phyloP scores from a whole-genome alignment of 1,140 invertebrate species.

The Drosophila mojavensis region DNA sequence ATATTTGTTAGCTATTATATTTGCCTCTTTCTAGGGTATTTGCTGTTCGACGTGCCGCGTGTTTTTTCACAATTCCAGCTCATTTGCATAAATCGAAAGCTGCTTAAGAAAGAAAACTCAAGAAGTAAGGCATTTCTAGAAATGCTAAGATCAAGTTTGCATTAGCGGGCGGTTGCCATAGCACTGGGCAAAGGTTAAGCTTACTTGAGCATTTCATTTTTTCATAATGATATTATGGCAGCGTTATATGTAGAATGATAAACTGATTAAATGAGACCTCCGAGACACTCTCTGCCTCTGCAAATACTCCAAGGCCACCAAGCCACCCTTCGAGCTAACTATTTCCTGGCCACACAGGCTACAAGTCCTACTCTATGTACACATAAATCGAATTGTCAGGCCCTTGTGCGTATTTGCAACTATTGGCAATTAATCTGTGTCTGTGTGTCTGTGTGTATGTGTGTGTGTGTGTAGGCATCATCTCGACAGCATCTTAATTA shows the following conservation, averaged over 20 bases:
- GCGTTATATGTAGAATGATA: no score
- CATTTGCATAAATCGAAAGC: conserved; percentile 75
- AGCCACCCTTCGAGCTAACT: no score
- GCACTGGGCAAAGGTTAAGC: background rate
- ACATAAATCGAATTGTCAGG: conserved; percentile 9
- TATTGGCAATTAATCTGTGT: conserved; percentile 43
- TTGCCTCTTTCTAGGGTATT: background rate
- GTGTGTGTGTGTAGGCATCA: conserved; percentile 15
- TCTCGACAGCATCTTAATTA: conserved; percentile 77
- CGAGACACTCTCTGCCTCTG: no score
- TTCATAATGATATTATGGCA: no score
- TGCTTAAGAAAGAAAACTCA: conserved; percentile 36
- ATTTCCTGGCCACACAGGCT: background rate
- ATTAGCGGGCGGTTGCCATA: conserved; percentile 3
- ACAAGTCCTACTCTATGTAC: background rate
- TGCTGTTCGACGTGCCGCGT: background rate
- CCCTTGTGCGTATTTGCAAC: background rate
- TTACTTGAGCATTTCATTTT: background rate
- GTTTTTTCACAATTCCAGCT: conserved; percentile 35
- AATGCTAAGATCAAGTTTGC: conserved; percentile 10
- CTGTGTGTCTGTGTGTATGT: conserved; percentile 16
- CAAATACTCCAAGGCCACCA: no score
- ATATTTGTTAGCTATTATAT: no score
- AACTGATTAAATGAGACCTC: no score
- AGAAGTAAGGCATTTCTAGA: background rate